Evolutionary conservation across 92 coral and sea anemone genomes (phyloP).

Genomic region (Siderastrea siderea): DNA sequence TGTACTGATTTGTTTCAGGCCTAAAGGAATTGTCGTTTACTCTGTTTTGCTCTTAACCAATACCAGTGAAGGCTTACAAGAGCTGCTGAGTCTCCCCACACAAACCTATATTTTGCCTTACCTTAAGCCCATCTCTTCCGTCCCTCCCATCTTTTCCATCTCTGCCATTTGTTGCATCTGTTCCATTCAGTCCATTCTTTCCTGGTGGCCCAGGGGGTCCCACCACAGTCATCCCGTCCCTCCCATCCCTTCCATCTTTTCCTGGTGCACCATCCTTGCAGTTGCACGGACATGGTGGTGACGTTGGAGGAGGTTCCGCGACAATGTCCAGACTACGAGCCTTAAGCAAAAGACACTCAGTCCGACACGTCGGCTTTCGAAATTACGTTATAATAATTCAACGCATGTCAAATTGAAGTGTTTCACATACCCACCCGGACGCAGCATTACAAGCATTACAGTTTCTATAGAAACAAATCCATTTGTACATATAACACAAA

Average conservation of each 20-base stretch:
- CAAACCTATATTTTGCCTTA: background rate
- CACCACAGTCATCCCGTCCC: conserved; percentile 65
- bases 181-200: conserved; percentile 56
- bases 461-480: too few species aligned
- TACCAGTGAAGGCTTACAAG: background rate
- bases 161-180: conserved; percentile 63
- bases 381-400: too few species aligned
- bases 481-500: too few species aligned
- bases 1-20: too few species aligned
- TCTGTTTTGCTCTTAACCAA: too few species aligned
- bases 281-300: conserved; percentile 40
- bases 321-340: conserved; percentile 21
- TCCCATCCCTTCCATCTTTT: conserved; percentile 69
- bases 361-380: too few species aligned
- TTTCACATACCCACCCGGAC: background rate
- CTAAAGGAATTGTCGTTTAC: too few species aligned
- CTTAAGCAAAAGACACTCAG: background rate
- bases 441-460: too few species aligned
- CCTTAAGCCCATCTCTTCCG: conserved; percentile 65
- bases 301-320: conserved; percentile 60
- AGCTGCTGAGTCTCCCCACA: background rate
- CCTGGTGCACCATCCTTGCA: conserved; percentile 75
- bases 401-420: background rate
- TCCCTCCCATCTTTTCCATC: conserved; percentile 56
- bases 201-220: conserved; percentile 70